Evolutionary conservation across 2,888 invertebrate genomes (phyloP).

Genomic region (Molanna angustata): DNA sequence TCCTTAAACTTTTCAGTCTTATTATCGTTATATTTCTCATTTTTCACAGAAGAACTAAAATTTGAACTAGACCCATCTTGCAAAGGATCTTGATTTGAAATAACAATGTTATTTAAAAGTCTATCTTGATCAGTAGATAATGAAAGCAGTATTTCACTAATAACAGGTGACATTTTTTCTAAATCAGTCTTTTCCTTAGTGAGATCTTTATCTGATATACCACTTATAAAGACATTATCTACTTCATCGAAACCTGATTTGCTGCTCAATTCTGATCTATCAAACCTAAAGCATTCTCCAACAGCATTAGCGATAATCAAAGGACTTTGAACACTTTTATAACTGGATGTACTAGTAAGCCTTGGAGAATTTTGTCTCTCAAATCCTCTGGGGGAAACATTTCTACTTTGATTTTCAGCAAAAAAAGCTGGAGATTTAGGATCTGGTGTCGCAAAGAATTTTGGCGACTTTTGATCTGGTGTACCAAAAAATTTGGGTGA

Average conservation of each 20-base stretch:
- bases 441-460: slow-evolving; percentile 28
- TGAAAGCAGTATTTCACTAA: not conserved
- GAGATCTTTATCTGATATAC: slow-evolving; percentile 1
- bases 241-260: slow-evolving; percentile 9
- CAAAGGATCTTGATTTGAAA: not conserved
- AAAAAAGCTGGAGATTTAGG: slow-evolving; percentile 25
- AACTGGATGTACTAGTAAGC: slow-evolving; percentile 17
- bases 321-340: slow-evolving; percentile 25
- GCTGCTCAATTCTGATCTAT: slow-evolving; percentile 4
- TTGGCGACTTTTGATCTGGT: slow-evolving; percentile 26
- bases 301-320: slow-evolving; percentile 20
- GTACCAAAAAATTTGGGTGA: slow-evolving; percentile 29
- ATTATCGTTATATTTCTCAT: slow-evolving; percentile 10
- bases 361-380: slow-evolving; percentile 36
- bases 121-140: not conserved
- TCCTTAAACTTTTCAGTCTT: slow-evolving; percentile 16
- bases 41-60: not conserved
- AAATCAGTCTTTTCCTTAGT: slow-evolving; percentile 25
- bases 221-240: slow-evolving; percentile 20
- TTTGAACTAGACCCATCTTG: slow-evolving; percentile 1
- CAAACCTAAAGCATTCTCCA: slow-evolving; percentile 25
- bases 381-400: slow-evolving; percentile 46
- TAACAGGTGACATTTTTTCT: slow-evolving; percentile 18
- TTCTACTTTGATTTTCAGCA: slow-evolving; percentile 40
- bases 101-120: slow-evolving; percentile 2